These are phyloP conservation scores for Chromis chromis DNA, from an alignment of 2,797 vertebrate species.

Conservation along the genomic window DNA sequence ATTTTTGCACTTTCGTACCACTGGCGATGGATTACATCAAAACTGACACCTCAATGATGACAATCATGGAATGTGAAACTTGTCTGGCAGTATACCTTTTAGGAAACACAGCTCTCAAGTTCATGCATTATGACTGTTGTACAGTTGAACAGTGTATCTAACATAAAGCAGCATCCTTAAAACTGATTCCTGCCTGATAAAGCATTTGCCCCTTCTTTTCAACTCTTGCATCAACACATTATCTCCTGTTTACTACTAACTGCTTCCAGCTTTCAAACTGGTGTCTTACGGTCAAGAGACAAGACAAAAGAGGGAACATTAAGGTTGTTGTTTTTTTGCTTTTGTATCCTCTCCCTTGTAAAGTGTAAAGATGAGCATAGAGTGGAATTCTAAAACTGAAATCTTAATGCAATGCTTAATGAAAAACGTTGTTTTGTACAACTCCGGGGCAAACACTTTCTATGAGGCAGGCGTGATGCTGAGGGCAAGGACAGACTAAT, in stretches of 20 bases:
- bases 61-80: neutral
- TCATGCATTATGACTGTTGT: neutral
- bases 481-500: neutral
- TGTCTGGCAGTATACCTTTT: neutral
- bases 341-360: conserved; percentile 4
- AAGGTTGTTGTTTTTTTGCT: neutral
- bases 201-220: conserved; percentile 8
- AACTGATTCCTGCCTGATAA: conserved; percentile 22
- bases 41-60: neutral
- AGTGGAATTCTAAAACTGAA: conserved; percentile 46
- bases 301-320: neutral
- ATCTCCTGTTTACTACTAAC: conserved; percentile 10
- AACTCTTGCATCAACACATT: conserved; percentile 2
- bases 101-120: neutral
- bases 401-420: conserved; percentile 41
- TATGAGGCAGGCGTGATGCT: neutral
- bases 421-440: conserved; percentile 24
- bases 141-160: neutral
- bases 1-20: too few relatives aligned
- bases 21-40: too few relatives aligned
- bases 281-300: conserved; percentile 9
- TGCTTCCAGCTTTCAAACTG: conserved; percentile 2
- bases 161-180: conserved; percentile 25
- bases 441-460: conserved; percentile 9
- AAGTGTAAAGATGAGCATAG: conserved; percentile 3